Conservation (phyloP, 2,888 invertebrate genomes). For the Eristalinus aeneus region DNA sequence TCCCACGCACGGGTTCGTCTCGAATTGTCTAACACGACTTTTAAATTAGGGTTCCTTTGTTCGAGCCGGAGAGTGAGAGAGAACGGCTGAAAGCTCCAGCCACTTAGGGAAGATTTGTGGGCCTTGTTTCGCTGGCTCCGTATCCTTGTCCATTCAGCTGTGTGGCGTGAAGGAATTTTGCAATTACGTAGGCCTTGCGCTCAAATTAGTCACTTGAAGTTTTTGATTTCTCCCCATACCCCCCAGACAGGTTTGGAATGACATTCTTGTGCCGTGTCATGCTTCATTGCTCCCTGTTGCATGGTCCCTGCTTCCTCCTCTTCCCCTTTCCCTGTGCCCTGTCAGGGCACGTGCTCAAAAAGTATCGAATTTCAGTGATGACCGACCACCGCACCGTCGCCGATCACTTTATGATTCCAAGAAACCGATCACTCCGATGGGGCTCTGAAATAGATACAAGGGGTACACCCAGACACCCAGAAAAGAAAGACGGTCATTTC, state of each 20-base stretch:
- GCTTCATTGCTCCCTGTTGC: not conserved
- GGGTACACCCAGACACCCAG: not conserved
- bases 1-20: constrained; percentile 65
- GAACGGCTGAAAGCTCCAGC: constrained; percentile 51
- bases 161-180: constrained; percentile 47
- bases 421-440: constrained; percentile 25
- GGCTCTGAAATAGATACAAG: constrained; percentile 62
- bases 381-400: constrained; percentile 8
- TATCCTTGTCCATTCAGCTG: not conserved
- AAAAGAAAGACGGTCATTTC: constrained; percentile 37
- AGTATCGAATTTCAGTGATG: constrained; percentile 63
- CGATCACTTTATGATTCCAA: constrained; percentile 50
- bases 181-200: constrained; percentile 68
- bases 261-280: not conserved
- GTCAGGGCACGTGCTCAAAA: constrained; percentile 60
- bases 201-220: constrained; percentile 66
- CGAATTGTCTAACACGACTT: constrained; percentile 70
- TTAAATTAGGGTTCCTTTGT: constrained; percentile 71
- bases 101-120: constrained; percentile 69
- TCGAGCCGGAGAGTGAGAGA: not conserved
- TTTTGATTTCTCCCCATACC: constrained; percentile 42
- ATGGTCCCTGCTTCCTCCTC: not conserved
- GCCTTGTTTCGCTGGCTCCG: constrained; percentile 40
- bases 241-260: constrained; percentile 30
- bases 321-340: not conserved